Evolutionary conservation across 1,140 invertebrate genomes (phyloP), one percentile per base, ranked within the genome.

Genomic region (Caenorhabditis tropicalis): DNA sequence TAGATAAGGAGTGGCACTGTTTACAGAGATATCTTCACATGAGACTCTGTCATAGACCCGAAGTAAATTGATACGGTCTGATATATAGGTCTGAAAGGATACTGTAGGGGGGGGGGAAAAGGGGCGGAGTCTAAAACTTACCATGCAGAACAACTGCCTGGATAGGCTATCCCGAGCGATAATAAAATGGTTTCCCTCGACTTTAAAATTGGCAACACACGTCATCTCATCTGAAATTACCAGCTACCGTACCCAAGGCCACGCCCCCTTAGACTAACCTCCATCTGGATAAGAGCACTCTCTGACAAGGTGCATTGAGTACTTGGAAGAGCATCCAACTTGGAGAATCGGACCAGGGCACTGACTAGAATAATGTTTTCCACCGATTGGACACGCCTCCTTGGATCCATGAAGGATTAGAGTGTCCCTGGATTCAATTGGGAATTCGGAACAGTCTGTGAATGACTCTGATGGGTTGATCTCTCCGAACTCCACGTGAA

Each of bases 391-490:
- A 74, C 65, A 74, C 0, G 65, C 65, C 43, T 74, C 82, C 46
- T 82, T 82, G 2, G 46, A 56, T 12, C 82, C 82, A 33, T 82
- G 56, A 21, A 82, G 36, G 31, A 82, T 82, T 7, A 82, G 27
- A 1, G 82, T 82, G 33, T 82, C 82, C 1, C 82, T 60, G 27
- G 56, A 15, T 49, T 82, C 82, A 0, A 74, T 36, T 2, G 36
- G 9, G n/a, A 82, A 65, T 36, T 82, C 82, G 5, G 60, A 43
- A 29, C 82, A 82, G 31, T 82, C 82, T 4, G 56, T 27, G 31
- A 70, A 82, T 1, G 36, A 74, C 31, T 82, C 82, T 7, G 36
- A 65, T 5, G 82, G 24, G n/a, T 24, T 82, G 56, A 82, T 82
- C 19, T 58, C 56, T 16, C 82, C 82, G 36, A 31, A 82, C 19